Base-by-base conservation (phyloP, 2,113 vertebrate genomes). In the Gnathonemus longibarbis region DNA sequence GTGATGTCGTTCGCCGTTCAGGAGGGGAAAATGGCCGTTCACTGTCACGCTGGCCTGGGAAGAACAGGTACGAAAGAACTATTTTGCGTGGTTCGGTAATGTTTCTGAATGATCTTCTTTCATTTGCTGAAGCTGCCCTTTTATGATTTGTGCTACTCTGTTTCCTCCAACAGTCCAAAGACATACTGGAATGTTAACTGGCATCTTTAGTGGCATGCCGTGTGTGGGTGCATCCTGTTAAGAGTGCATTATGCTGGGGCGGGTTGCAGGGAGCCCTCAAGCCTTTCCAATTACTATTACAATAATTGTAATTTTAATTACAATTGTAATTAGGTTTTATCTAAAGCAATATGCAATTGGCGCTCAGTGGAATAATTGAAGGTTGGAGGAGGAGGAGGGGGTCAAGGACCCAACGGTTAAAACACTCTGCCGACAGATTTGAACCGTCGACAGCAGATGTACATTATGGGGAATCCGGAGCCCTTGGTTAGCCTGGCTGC, bases 1-100 rank as follows among this genome's bases (percentile, higher is more conserved):
- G 98, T 99, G 88, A 98, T 99, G 97, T 96, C 97, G 0, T 99
- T 99, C 58, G 98, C 98, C 52, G 94, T 98, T 91, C 98, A 99
- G 92, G 98, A 99, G 92, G 98, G 98, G 31, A 98, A 97, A 93
- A 96, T 99, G 74, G 97, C 98, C 39, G 92, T 99, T 90, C 98
- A 99, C 91, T 99, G 98, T 91, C 98, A 99, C 0, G 98, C 98
- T 0, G 98, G 98, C 10, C 98, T 99, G 0, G 98, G 98, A 62
- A 97, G 98, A 92, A 99, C 98, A 97, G 98, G 98, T 99, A 93
- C 3, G 93, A 1, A 85, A 87, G n/a, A 74, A 89, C 1, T 13
- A 13, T 48, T 21, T 50, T 84, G 52, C 11, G 1, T 56, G 7
- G n/a, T 46, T 24, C 70, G 24, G 5, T 83, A 24, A 56, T 84